Evolutionary conservation across 2,888 invertebrate genomes (phyloP).

Genomic region (Schrankia costaestrigalis): DNA sequence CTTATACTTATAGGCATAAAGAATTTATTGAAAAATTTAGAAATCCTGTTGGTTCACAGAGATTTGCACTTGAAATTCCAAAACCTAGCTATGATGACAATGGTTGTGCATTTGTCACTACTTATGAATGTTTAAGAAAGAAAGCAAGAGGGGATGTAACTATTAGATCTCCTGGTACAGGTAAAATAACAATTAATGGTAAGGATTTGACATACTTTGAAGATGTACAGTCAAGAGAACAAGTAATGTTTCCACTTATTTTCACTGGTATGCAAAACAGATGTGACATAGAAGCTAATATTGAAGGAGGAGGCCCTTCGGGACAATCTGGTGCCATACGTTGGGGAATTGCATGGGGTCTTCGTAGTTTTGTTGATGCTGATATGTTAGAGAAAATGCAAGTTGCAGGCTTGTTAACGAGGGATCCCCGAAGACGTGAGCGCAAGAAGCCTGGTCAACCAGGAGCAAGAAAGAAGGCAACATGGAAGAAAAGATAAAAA

Average conservation of each 20-base stretch:
- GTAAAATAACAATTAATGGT: conserved; percentile 90
- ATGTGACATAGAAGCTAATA: conserved; percentile 91
- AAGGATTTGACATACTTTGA: conserved; percentile 88
- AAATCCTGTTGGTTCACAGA: conserved; percentile 80
- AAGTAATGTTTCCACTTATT: conserved; percentile 92
- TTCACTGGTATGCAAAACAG: conserved; percentile 87
- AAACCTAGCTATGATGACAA: conserved; percentile 85
- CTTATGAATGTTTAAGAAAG: conserved; percentile 87
- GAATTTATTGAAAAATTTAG: conserved; percentile 88
- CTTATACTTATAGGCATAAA: conserved; percentile 85
- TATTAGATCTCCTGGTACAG: conserved; percentile 90
- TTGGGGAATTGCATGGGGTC: conserved; percentile 91
- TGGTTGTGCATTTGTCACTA: conserved; percentile 86
- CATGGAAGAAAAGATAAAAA: conserved; percentile 93
- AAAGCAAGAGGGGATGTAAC: conserved; percentile 88
- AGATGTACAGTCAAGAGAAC: conserved; percentile 85
- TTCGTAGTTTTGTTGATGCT: conserved; percentile 90
- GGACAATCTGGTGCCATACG: conserved; percentile 95
- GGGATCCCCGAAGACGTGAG: conserved; percentile 88
- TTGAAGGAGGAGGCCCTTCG: conserved; percentile 86
- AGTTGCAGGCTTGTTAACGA: conserved; percentile 92
- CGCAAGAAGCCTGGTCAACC: conserved; percentile 96
- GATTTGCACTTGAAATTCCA: conserved; percentile 82
- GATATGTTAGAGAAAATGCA: conserved; percentile 91
- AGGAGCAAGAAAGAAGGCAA: conserved; percentile 93